These are phyloP conservation scores for Porphyrio hochstetteri DNA, from an alignment of 2,113 vertebrate species.

Conservation along the genomic window DNA sequence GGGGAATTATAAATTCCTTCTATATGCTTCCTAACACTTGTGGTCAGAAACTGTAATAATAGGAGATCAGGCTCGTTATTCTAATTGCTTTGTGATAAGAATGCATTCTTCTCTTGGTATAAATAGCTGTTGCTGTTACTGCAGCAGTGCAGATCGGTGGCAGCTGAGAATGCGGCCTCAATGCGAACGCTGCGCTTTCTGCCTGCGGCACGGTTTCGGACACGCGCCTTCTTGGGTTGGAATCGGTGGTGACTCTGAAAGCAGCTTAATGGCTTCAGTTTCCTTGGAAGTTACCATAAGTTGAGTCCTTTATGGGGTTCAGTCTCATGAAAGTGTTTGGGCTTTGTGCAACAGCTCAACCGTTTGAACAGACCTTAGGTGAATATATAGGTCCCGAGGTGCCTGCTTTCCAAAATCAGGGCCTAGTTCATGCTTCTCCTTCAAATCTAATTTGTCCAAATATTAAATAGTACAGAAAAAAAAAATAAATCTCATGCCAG, in stretches of 20 bases:
- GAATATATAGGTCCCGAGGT: not conserved
- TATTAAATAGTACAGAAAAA: not conserved
- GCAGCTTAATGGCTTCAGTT: not conserved
- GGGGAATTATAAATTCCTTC: not conserved
- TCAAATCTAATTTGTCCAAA: not conserved
- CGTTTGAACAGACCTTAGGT: not conserved
- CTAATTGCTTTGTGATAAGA: constrained; percentile 2
- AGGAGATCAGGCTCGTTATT: constrained; percentile 9
- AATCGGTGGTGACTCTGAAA: not conserved
- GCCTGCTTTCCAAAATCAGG: not conserved
- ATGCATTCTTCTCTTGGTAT: not conserved
- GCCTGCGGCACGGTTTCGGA: not conserved
- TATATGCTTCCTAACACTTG: not conserved
- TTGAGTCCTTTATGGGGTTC: not conserved
- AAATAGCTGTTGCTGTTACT: constrained; percentile 1
- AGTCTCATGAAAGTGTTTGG: not conserved
- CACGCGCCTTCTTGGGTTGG: not conserved
- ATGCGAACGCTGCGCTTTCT: not conserved
- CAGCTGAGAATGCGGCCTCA: constrained; percentile 35
- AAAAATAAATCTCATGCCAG: not conserved
- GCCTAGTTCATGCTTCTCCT: not conserved
- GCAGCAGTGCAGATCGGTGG: not conserved
- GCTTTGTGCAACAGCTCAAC: not conserved
- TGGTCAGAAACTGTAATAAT: not conserved
- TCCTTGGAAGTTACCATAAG: not conserved